Percentiles rank a stretch among this genome's conserved stretches.
phyloP scores from a whole-genome alignment of 2,888 invertebrate species.

The Macaria liturata region DNA sequence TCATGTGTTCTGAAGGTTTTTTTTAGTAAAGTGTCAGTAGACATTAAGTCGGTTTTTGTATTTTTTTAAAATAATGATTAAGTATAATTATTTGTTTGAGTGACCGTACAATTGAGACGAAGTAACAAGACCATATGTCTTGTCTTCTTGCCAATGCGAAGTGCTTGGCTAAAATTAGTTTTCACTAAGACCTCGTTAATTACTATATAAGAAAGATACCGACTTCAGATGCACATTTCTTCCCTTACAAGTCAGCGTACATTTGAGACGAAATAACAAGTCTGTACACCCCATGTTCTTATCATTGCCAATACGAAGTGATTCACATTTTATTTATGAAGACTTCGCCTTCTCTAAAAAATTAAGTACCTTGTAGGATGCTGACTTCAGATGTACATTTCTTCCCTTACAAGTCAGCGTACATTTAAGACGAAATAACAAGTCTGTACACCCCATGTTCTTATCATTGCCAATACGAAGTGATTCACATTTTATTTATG shows the following conservation, averaged over 20 bases:
- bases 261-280: background rate
- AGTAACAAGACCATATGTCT: background rate
- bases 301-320: background rate
- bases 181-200: background rate
- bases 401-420: background rate
- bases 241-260: background rate
- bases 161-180: too few species aligned
- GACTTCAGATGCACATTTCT: too few species aligned
- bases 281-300: background rate
- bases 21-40: too few species aligned
- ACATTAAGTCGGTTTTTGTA: too few species aligned
- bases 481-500: too few species aligned
- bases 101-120: background rate
- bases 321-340: too few species aligned
- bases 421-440: background rate
- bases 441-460: background rate
- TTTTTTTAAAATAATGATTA: too few species aligned
- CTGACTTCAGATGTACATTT: too few species aligned
- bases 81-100: too few species aligned
- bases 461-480: background rate
- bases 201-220: conserved; percentile 90
- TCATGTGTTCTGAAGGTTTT: too few species aligned
- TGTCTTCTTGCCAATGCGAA: background rate
- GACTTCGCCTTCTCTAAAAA: too few species aligned
- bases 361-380: conserved; percentile 91